Base-by-base conservation (phyloP, 2,113 vertebrate genomes). In the Tachycineta bicolor region DNA sequence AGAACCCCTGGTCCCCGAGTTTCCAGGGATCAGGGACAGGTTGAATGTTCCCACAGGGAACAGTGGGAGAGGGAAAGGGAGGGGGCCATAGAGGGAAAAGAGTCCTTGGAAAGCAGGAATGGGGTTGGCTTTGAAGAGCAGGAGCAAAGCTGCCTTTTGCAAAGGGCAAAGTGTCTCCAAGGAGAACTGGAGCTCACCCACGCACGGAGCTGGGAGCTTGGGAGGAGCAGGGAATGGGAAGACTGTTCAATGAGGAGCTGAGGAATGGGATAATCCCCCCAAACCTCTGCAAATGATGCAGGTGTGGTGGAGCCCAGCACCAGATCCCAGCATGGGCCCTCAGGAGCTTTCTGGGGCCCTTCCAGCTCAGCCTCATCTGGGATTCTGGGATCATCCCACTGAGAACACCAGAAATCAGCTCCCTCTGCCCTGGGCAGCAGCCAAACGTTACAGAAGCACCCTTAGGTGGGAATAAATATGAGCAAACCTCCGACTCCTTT, bases 161-260 rank as follows among this genome's bases (percentile, higher is more conserved):
- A 95, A 93, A 90, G 90, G 71, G 55, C 86, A 86, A 49, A 90
- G 47, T 24, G 16, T 44, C 86, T 75, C 86, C 80, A 60, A 76
- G 80, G 93, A 78, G 29, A 91, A 33, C 11, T 19, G 62, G 39
- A 60, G 75, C 17, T 80, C 50, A 23, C 23, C 6, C 43, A 17
- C 1, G 9, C 37, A 37, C 37, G 37, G 37, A 58, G 43, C 34
- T n/a, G 52, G 34, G 43, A 56, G 52, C 1, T 20, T 12, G 12
- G 44, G 52, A 59, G 71, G 31, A 67, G 44, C 25, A 2, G 77
- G 69, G 41, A 73, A 37, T 3, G n/a, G 23, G 33, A 58, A 55
- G 23, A 33, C 15, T 16, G 39, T 50, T 80, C 47, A 34, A 67
- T 8, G 25, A 67, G 19, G 73, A 34, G 34, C 11, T 59, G 44